A percentile compares a stretch with the other conserved stretches of the same genome.
Conservation (phyloP, 2,888 invertebrate genomes). For the Drosophila setosimentum region DNA sequence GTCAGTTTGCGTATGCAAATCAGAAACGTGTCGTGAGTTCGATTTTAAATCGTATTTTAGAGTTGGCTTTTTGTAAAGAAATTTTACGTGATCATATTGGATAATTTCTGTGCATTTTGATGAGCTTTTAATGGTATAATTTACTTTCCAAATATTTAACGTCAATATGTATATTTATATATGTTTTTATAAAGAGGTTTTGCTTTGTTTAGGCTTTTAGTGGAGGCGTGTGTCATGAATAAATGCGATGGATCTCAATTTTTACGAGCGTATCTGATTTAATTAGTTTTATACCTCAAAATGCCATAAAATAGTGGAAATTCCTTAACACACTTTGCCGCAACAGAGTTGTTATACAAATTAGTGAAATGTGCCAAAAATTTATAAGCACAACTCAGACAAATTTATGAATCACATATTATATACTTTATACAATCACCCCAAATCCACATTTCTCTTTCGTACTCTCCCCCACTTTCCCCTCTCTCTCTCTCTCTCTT, state of each 20-base stretch:
- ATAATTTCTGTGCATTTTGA: slow-evolving; percentile 47
- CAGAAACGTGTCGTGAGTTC: slow-evolving; percentile 32
- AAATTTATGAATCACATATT: slow-evolving; percentile 41
- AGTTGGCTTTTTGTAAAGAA: slow-evolving; percentile 26
- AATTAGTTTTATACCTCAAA: slow-evolving; percentile 68
- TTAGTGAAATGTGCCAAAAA: slow-evolving; percentile 48
- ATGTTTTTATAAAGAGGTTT: neutral
- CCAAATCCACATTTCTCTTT: neutral
- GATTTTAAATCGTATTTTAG: slow-evolving; percentile 28
- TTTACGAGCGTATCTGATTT: slow-evolving; percentile 71
- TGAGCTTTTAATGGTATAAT: slow-evolving; percentile 73
- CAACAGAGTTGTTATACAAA: slow-evolving; percentile 60
- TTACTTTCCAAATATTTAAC: slow-evolving; percentile 75
- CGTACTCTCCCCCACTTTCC: neutral
- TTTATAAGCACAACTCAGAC: slow-evolving; percentile 9
- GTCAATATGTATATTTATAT: slow-evolving; percentile 28
- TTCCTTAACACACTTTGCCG: slow-evolving; percentile 9
- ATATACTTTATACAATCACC: slow-evolving; percentile 26
- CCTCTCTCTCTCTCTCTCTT: neutral
- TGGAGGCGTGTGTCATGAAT: slow-evolving; percentile 44
- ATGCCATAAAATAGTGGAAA: slow-evolving; percentile 43
- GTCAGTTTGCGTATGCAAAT: slow-evolving; percentile 66
- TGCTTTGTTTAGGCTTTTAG: slow-evolving; percentile 52
- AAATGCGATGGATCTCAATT: slow-evolving; percentile 41
- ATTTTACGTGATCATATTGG: slow-evolving; percentile 25